Conservation (phyloP, 2,113 vertebrate genomes). For the Numida meleagris region DNA sequence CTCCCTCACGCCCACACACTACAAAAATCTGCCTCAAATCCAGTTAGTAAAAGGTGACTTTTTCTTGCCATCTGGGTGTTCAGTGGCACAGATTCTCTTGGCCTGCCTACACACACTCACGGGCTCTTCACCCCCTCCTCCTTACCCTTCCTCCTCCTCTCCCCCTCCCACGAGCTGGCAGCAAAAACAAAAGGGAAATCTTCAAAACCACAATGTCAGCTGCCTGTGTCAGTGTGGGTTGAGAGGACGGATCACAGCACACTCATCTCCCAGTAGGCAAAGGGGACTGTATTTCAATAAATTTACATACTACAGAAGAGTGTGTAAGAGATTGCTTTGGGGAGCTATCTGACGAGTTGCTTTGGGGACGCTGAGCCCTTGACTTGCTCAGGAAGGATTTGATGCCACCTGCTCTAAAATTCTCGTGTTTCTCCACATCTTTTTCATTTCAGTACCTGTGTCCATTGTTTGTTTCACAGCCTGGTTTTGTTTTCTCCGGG, state of each 20-base stretch:
- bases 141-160: constrained; percentile 50
- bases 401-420: constrained; percentile 54
- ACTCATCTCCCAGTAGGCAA: constrained; percentile 63
- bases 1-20: constrained; percentile 25
- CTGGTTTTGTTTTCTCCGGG: neutral
- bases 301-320: constrained; percentile 73
- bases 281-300: constrained; percentile 65
- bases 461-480: neutral
- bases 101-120: constrained; percentile 53
- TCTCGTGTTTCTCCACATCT: neutral
- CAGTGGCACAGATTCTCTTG: constrained; percentile 57
- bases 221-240: constrained; percentile 65
- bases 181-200: constrained; percentile 63
- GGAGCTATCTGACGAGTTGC: constrained; percentile 25
- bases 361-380: neutral
- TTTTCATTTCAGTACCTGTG: neutral
- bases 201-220: constrained; percentile 64
- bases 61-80: constrained; percentile 68
- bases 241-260: constrained; percentile 62
- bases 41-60: constrained; percentile 69
- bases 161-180: constrained; percentile 50
- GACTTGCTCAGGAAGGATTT: constrained; percentile 33
- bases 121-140: neutral
- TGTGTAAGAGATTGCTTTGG: constrained; percentile 56
- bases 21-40: constrained; percentile 41